phyloP scores from a whole-genome alignment of 2,797 vertebrate genomes.

The Cyclura pinguis region DNA sequence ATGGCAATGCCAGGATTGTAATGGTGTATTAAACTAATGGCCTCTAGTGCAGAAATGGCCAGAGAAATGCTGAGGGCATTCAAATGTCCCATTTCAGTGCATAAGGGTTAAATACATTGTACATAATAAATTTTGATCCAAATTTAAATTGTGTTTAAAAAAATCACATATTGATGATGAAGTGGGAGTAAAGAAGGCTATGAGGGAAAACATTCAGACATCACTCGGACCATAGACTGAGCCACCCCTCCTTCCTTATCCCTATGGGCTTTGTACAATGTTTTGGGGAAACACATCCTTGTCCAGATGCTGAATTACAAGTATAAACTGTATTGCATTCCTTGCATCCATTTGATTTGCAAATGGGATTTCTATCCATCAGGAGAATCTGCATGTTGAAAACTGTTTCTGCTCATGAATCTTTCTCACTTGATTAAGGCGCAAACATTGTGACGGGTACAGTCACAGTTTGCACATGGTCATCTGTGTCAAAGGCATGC shows the following conservation, averaged over 20 bases:
- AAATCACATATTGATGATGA: neutral
- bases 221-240: neutral
- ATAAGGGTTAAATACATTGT: neutral
- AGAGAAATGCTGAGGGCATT: no score
- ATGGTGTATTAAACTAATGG: no score
- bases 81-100: no score
- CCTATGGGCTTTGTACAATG: neutral
- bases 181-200: neutral
- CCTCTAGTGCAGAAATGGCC: no score
- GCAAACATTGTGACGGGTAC: slow-evolving; percentile 1
- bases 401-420: neutral
- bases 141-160: neutral
- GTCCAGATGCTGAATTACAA: neutral
- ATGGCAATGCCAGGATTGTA: no score
- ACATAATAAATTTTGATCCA: neutral
- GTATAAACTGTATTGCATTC: neutral
- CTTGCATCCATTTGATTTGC: neutral
- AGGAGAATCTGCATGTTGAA: neutral
- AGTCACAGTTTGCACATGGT: neutral
- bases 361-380: neutral
- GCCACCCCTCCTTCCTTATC: neutral
- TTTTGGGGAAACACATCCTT: neutral
- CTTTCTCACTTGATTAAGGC: neutral
- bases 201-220: neutral
- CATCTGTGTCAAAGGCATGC: neutral